phyloP scores from a whole-genome alignment of 2,113 vertebrate genomes.

The Misgurnus anguillicaudatus region DNA sequence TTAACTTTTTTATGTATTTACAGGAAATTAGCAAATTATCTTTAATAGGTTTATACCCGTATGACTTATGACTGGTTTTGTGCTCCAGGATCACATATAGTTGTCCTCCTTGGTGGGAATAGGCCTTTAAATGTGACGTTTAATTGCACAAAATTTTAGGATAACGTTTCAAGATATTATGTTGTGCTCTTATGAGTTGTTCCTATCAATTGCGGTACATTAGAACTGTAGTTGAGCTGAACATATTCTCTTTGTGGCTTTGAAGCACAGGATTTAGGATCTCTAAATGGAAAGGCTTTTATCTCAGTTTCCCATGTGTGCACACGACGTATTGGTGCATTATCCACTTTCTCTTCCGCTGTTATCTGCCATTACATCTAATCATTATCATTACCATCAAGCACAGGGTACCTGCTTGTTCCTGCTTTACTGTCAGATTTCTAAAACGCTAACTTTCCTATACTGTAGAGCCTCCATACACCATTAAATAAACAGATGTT shows the following conservation, averaged over 20 bases:
- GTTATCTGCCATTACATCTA: slow-evolving; percentile 40
- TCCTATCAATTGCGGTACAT: slow-evolving; percentile 15
- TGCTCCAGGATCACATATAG: too few relatives aligned
- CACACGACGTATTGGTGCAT: slow-evolving; percentile 16
- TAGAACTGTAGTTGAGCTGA: slow-evolving; percentile 31
- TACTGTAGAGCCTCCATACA: background rate
- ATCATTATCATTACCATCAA: slow-evolving; percentile 40
- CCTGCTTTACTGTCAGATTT: slow-evolving; percentile 13
- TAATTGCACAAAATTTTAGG: background rate
- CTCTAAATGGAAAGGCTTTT: slow-evolving; percentile 40
- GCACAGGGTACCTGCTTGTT: slow-evolving; percentile 3
- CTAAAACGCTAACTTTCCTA: background rate
- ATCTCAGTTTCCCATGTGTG: slow-evolving; percentile 30
- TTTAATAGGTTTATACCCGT: too few relatives aligned
- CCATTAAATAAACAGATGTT: background rate
- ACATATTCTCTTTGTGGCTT: slow-evolving; percentile 25
- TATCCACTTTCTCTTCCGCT: slow-evolving; percentile 30
- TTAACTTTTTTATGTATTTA: too few relatives aligned
- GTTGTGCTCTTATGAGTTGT: slow-evolving; percentile 3
- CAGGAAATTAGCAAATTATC: too few relatives aligned
- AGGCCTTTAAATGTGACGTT: too few relatives aligned
- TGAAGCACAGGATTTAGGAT: slow-evolving; percentile 20
- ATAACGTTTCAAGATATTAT: background rate
- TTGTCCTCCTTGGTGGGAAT: too few relatives aligned
- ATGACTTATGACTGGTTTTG: too few relatives aligned